phyloP scores from a whole-genome alignment of 2,113 vertebrate genomes.

The Sakesphorus luctuosus region DNA sequence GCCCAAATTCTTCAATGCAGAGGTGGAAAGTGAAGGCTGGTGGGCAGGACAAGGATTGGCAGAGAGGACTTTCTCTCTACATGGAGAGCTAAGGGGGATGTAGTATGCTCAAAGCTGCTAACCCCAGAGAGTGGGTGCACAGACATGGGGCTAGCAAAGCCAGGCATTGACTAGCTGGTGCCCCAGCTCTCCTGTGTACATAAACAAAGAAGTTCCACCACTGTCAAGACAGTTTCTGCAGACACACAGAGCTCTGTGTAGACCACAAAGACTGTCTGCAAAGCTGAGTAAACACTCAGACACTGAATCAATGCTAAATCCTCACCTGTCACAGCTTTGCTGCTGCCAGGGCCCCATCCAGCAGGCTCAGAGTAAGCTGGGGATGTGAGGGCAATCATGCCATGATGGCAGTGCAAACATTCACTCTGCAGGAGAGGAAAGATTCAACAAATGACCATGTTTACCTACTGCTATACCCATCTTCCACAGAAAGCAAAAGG shows the following conservation, averaged over 20 bases:
- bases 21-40: not conserved
- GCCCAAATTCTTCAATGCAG: rapidly evolving
- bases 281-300: not conserved
- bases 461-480: conserved; percentile 7
- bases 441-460: conserved; percentile 39
- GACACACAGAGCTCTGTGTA: not conserved
- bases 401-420: conserved; percentile 5
- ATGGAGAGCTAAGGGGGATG: rapidly evolving
- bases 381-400: not conserved
- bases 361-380: rapidly evolving
- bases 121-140: not conserved
- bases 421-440: not conserved
- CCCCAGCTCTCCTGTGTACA: rapidly evolving
- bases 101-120: rapidly evolving
- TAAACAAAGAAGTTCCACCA: not conserved
- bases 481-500: not conserved
- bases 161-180: not conserved
- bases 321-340: not conserved
- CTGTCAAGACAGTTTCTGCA: not conserved
- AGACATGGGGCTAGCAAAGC: not conserved
- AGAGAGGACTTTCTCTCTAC: not conserved
- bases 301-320: not conserved
- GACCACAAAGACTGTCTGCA: not conserved
- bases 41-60: not conserved
- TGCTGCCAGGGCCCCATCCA: not conserved